Evolutionary conservation across 2,888 invertebrate species (phyloP), one percentile per base, ranked within the genome.

Genomic region (Drosophila recens): DNA sequence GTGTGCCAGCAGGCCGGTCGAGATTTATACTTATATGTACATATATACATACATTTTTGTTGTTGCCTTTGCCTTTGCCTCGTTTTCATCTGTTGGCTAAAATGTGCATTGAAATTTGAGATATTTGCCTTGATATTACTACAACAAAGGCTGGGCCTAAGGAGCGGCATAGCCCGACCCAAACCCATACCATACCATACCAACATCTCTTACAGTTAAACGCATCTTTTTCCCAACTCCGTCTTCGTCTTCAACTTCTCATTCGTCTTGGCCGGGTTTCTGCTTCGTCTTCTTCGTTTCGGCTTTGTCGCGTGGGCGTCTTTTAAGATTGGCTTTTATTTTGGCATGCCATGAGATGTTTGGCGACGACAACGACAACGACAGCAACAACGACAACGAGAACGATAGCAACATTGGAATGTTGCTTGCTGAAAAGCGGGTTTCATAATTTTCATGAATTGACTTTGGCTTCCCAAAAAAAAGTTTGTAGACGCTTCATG

Each of bases 21-120:
- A 80, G 80, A 79, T 79, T 71, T 57, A 54, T 45, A 46, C 30
- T 40, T 30, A 17, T 45, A 17, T 6, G 5, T 40, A 17, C 10
- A 4, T 56, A 17, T n/a, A 4, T 56, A 15, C 13, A 38, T 58
- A 27, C n/a, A 9, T 43, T 61, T 65, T 58, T 43, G 30, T 38
- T 46, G 40, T 43, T 36, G 42, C 20, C 23, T 51, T 48, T 36
- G 42, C 20, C 23, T 51, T 52, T 43, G 23, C 10, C 20, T 46
- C 57, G 43, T 58, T 62, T 70, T 58, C 63, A 58, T 63, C 57
- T 66, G 36, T 61, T 72, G 58, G 72, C 74, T 51, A 57, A 75
- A 75, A 70, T 79, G 71, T 83, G 80, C 85, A 71, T 80, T 83
- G 86, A 87, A 86, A 86, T 87, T 86, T 85, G 86, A 86, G 87